Evolutionary conservation across 1,140 invertebrate species (phyloP).

Genomic region (Anadara kagoshimensis): DNA sequence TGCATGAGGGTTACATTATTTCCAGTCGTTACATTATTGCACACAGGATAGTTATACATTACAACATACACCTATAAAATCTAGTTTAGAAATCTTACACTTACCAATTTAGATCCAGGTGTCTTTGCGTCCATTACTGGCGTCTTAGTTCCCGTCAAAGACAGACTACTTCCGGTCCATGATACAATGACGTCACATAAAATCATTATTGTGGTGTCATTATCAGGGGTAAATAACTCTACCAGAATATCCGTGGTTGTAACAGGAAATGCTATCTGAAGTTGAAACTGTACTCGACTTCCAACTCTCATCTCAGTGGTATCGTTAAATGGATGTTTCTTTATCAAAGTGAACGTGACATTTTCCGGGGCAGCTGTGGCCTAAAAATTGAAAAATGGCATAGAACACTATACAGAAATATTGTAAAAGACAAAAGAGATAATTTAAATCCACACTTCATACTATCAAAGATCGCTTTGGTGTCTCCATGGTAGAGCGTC

Average conservation of each 20-base stretch:
- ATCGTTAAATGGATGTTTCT: slow-evolving; percentile 34
- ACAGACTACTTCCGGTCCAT: slow-evolving; percentile 1
- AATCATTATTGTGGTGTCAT: slow-evolving; percentile 65
- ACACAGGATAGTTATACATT: too few relatives aligned
- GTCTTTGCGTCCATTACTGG: slow-evolving; percentile 39
- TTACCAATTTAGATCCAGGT: slow-evolving; percentile 9
- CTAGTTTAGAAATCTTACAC: background rate
- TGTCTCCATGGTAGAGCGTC: too few relatives aligned
- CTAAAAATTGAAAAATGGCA: slow-evolving; percentile 8
- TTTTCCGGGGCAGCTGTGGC: slow-evolving; percentile 42
- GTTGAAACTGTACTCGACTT: slow-evolving; percentile 42
- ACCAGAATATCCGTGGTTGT: slow-evolving; percentile 61
- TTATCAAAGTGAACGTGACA: slow-evolving; percentile 50
- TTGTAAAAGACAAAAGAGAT: background rate
- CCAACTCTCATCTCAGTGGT: slow-evolving; percentile 52
- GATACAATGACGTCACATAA: slow-evolving; percentile 64
- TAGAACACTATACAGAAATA: background rate
- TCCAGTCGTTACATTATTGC: too few relatives aligned
- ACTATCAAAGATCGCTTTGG: too few relatives aligned
- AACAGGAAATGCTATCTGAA: slow-evolving; percentile 56
- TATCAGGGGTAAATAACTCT: slow-evolving; percentile 71
- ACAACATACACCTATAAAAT: slow-evolving; percentile 14
- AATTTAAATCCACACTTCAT: too few relatives aligned
- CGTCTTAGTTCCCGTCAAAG: background rate
- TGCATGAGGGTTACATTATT: too few relatives aligned